phyloP scores from a whole-genome alignment of 2,113 vertebrate species.

The Megaceryle maxima region DNA sequence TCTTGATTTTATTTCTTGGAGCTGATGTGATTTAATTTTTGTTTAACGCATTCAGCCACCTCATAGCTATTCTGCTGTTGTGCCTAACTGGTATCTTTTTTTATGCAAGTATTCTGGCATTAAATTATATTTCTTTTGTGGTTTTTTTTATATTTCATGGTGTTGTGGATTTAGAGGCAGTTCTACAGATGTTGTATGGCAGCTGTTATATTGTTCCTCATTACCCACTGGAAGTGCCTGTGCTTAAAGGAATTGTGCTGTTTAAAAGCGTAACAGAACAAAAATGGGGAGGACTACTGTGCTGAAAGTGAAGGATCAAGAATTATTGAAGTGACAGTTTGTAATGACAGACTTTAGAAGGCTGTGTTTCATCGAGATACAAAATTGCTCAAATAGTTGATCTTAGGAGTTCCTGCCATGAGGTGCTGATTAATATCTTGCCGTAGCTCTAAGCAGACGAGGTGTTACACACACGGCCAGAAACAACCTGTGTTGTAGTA shows the following conservation, averaged over 20 bases:
- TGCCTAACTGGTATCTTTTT: not conserved
- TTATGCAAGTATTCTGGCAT: not conserved
- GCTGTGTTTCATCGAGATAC: not conserved
- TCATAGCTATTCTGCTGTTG: not conserved
- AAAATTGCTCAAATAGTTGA: not conserved
- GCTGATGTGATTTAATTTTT: not conserved
- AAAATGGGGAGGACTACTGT: not conserved
- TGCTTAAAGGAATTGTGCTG: not conserved
- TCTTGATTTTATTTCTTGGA: not conserved
- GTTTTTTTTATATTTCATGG: not conserved
- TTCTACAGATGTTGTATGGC: not conserved
- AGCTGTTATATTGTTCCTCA: not conserved
- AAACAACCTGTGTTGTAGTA: not conserved
- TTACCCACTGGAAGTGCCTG: not conserved
- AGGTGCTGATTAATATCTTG: not conserved
- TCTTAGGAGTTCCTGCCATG: not conserved
- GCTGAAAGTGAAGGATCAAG: not conserved
- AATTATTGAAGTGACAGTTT: not conserved
- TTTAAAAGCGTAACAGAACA: not conserved
- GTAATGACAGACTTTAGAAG: not conserved
- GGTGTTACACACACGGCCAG: accelerated
- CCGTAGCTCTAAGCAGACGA: not conserved
- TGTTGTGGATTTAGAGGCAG: not conserved
- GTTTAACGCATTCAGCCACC: not conserved
- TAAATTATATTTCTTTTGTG: not conserved